Evolutionary conservation across 37 sponge, comb jelly and placozoan species (phyloP), one percentile per base, ranked within the genome.

Genomic region (Mnemiopsis leidyi): DNA sequence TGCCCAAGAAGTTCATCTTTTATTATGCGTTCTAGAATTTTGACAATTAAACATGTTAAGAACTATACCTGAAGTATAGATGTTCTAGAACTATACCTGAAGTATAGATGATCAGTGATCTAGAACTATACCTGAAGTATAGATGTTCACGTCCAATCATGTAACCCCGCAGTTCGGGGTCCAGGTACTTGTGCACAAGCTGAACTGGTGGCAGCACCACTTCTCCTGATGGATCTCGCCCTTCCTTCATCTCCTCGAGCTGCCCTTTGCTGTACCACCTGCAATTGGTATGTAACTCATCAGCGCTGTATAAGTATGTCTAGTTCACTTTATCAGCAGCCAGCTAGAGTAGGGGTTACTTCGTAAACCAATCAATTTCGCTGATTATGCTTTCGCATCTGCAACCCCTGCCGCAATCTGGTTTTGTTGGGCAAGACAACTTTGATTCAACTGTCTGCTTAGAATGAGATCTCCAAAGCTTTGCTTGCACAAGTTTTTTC

Each of bases 81-180:
- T n/a, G n/a, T n/a, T n/a, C n/a, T n/a, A n/a, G n/a, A n/a, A n/a
- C n/a, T n/a, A n/a, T n/a, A n/a, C n/a, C n/a, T n/a, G n/a, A n/a
- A n/a, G n/a, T n/a, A n/a, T n/a, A n/a, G n/a, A n/a, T n/a, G n/a
- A n/a, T n/a, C n/a, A n/a, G n/a, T n/a, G n/a, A n/a, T n/a, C n/a
- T n/a, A n/a, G n/a, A n/a, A n/a, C n/a, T 18, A 29, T 85, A 85
- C 90, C 90, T 85, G 90, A 85, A 85, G 90, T 85, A 85, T 2
- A 85, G 90, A 61, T 40, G 61, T 21, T 85, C 90, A n/a, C 90
- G 32, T 38, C 90, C 90, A 13, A 85, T 40, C 90, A 85, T 85
- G 90, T 85, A 85, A 1, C 90, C 90, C 29, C 90, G 13, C 26
- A 85, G 61, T 1, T 38, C 61, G 7, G 90, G 90, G 61, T 85